Base-by-base conservation (phyloP, 1,140 invertebrate species). In the Neodiprion pinetum region DNA sequence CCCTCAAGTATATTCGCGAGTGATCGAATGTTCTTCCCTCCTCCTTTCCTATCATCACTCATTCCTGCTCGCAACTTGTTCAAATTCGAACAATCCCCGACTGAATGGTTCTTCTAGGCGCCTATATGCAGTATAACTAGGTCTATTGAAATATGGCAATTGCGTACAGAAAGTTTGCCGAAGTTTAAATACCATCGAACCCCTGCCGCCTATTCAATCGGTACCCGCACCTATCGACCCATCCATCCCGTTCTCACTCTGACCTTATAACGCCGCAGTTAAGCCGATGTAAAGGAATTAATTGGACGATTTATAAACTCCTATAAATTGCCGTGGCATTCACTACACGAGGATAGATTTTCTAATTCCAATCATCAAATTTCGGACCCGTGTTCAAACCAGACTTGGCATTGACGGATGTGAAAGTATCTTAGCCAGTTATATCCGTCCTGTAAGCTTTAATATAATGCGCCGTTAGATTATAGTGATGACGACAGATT, bases 61-160 rank as follows among this genome's bases (percentile, higher is more conserved):
- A 40, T 40, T 40, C 1, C 28, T 40, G 28, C 28, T 40, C 5
- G 28, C 5, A 40, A 40, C 28, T 40, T 40, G 28, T 78, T 80
- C 66, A 74, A 75, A 81, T 81, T 79, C 77, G 74, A 73, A 50
- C 40, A 28, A 47, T 66, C 47, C 28, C 28, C 28, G 28, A 40
- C 28, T 40, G 5, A 40, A 1, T 40, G 28, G 28, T 40, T 40
- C 5, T 40, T 40, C 28, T 40, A 40, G 28, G 28, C 28, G 1
- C 28, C 28, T 40, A 40, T 40, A 40, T 5, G 28, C 1, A 40
- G 1, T 40, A 40, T 40, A 40, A 40, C 28, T 61, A 61, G n/a
- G 8, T 17, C 3, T 61, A 61, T 61, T 61, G 53, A 61, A 61
- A 61, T 61, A 61, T 61, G 53, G 11, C 11, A 61, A 61, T 61